Conservation (phyloP, 2,888 invertebrate genomes). For the Cryptus armator region DNA sequence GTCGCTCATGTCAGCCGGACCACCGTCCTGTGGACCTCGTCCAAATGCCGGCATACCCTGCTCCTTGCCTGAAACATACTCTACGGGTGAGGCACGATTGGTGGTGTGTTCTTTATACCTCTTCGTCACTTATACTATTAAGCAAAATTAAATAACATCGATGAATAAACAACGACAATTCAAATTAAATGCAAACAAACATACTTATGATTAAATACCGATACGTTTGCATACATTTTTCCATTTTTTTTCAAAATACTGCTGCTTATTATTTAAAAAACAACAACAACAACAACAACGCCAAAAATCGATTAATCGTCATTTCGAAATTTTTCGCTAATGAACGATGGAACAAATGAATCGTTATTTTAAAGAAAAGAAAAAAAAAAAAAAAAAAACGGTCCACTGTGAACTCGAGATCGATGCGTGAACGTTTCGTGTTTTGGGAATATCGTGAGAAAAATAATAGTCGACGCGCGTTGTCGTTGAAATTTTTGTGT, state of each 20-base stretch:
- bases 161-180: conserved; percentile 43
- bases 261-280: no score
- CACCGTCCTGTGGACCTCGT: conserved; percentile 87
- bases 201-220: not conserved
- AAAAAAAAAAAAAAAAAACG: conserved; percentile 6
- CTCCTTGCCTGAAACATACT: conserved; percentile 91
- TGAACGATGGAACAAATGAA: conserved; percentile 6
- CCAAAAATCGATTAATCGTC: no score
- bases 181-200: not conserved
- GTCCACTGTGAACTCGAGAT: not conserved
- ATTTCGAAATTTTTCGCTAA: not conserved
- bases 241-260: not conserved
- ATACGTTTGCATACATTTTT: not conserved
- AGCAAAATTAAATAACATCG: conserved; percentile 34
- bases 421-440: not conserved
- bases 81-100: conserved; percentile 85
- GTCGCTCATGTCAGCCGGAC: conserved; percentile 92
- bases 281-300: no score
- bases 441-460: conserved; percentile 33
- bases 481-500: conserved; percentile 71
- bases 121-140: conserved; percentile 67
- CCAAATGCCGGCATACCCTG: conserved; percentile 93
- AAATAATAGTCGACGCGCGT: conserved; percentile 23
- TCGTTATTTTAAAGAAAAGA: not conserved
- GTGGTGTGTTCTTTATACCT: conserved; percentile 83